Base-by-base conservation (phyloP, 1,140 invertebrate genomes). In the Bacillus rossius region DNA sequence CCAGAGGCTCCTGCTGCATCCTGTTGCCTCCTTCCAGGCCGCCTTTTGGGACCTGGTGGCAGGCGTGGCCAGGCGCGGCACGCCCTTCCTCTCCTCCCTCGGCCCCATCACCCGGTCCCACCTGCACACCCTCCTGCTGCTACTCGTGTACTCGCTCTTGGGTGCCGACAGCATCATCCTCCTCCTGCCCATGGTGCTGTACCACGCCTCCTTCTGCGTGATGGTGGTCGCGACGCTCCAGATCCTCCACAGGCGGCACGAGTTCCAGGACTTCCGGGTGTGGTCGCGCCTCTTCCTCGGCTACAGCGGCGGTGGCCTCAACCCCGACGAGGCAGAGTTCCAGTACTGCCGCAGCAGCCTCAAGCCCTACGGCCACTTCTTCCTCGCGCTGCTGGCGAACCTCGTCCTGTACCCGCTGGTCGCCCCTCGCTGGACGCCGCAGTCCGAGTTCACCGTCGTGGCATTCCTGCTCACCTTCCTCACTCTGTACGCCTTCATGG, bases 261-360 rank as follows among this genome's bases (percentile, higher is more conserved):
- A 89, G 59, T 84, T 88, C 45, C 78, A 81, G 17, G 81, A 90
- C 66, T 89, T 89, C 64, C 77, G 86, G 0, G 82, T 87, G 55
- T 91, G 89, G 89, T 89, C 89, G 0, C 84, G 85, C 8, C 67
- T 92, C 1, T 90, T 91, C 58, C 71, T 91, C 2, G 81, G 82
- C 43, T 91, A 91, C 61, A 81, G 80, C 0, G 81, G 82, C 0
- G 78, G 75, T 60, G 84, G 81, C 66, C 72, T 91, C 1, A 85
- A 91, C 65, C 79, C 89, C 0, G 81, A 88, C 8, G 84, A 89
- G 60, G 89, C 89, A 0, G 88, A 92, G 61, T 87, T 86, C 68
- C 81, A 88, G 43, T 92, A 89, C 61, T 84, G 90, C n/a, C 76
- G 83, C 23, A 92, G 91, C 64, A 91, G 92, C 66, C 71, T 92